Percentiles rank a stretch among this genome's conserved stretches.
These are phyloP conservation scores for Drosophila takahashii DNA, from an alignment of 1,140 invertebrate genomes.

Conservation along the genomic window DNA sequence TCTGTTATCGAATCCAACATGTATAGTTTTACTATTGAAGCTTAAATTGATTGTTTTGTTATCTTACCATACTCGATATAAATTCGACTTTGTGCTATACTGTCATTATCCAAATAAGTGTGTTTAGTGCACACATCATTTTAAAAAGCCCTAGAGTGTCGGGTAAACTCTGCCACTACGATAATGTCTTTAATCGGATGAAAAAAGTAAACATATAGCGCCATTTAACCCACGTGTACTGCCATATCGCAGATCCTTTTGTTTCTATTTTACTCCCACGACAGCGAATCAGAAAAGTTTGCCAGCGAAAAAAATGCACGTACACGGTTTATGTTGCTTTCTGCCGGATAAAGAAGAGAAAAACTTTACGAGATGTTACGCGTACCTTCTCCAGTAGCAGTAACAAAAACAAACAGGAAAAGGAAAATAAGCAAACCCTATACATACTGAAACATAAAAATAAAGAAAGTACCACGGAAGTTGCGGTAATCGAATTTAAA, in stretches of 20 bases:
- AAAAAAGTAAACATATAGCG: slow-evolving; percentile 5
- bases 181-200: neutral
- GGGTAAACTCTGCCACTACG: slow-evolving; percentile 6
- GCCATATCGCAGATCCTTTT: slow-evolving; percentile 13
- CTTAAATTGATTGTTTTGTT: too few relatives aligned
- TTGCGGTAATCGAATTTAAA: slow-evolving; percentile 83
- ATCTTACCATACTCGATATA: too few relatives aligned
- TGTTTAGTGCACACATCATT: neutral
- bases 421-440: slow-evolving; percentile 32
- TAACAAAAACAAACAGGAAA: slow-evolving; percentile 7
- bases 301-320: slow-evolving; percentile 27
- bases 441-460: slow-evolving; percentile 54
- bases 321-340: slow-evolving; percentile 29
- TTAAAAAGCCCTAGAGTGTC: neutral
- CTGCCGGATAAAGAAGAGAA: slow-evolving; percentile 2
- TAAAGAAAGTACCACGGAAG: slow-evolving; percentile 65
- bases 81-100: neutral
- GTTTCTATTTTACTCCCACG: slow-evolving; percentile 6
- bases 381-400: slow-evolving; percentile 19
- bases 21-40: too few relatives aligned
- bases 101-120: too few relatives aligned
- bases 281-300: slow-evolving; percentile 8
- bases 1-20: too few relatives aligned
- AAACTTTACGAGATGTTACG: slow-evolving; percentile 31
- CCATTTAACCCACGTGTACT: slow-evolving; percentile 1